phyloP scores from a whole-genome alignment of 2,113 vertebrate genomes.

The Pollimyrus isidori region DNA sequence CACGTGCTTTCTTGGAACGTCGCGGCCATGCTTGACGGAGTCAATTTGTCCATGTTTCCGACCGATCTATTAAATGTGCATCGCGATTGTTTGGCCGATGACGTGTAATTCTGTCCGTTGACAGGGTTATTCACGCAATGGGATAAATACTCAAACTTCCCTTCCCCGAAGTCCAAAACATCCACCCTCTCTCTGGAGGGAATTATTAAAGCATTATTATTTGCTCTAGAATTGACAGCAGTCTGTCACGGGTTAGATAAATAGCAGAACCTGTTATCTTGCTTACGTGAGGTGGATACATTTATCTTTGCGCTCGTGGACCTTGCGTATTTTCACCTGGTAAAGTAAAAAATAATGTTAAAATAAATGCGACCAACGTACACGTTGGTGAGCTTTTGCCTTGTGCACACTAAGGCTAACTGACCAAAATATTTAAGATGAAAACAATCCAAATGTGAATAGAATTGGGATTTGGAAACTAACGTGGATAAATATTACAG shows the following conservation, averaged over 20 bases:
- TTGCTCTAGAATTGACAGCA: background rate
- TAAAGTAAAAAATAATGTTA: background rate
- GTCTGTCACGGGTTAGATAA: background rate
- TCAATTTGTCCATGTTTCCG: background rate
- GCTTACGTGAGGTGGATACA: background rate
- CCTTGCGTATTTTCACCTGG: background rate
- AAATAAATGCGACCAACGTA: background rate
- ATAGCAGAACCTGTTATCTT: background rate
- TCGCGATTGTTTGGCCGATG: background rate
- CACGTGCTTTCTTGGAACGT: background rate
- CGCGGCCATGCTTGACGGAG: background rate
- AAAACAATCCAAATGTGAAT: background rate
- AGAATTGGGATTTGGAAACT: background rate
- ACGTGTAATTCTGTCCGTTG: background rate
- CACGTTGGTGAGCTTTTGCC: background rate
- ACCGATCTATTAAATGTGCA: background rate
- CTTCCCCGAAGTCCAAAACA: background rate
- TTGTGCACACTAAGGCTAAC: background rate
- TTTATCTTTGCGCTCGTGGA: background rate
- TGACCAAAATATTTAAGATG: background rate
- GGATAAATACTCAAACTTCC: background rate
- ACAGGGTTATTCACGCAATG: background rate
- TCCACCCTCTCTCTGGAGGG: background rate
- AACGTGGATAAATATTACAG: too few relatives aligned
- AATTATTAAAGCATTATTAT: background rate